Evolutionary conservation across 2,888 invertebrate species (phyloP), one percentile per base, ranked within the genome.

Genomic region (Rapana venosa): DNA sequence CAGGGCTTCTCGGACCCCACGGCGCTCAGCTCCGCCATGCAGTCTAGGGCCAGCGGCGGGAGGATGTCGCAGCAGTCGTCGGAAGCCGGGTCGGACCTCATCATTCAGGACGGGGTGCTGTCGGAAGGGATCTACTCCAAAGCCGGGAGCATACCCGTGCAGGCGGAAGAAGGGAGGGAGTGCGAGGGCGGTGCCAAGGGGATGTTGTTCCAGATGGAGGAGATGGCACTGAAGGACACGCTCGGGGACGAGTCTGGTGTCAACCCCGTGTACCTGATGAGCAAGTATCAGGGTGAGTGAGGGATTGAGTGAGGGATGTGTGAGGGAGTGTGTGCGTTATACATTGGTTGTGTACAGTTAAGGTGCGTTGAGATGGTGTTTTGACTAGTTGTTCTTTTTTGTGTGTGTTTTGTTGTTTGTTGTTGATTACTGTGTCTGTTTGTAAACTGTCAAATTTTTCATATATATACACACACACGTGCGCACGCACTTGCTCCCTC

Each of bases 221-320:
- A 88, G 79, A 56, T 86, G 61, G 83, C 32, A 22, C 36, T 81
- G 15, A 77, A 85, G 79, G 87, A 61, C 30, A 58, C 56, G 35
- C 66, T 87, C 36, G 83, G 81, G 32, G 84, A 90, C 30, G 87
- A 87, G 15, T 90, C 90, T 81, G 93, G 92, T 36, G 58, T 93
- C 26, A 94, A 94, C 88, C 94, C 94, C 17, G 77, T 94, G 36
- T 94, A 94, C 91, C 94, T 94, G 85, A 93, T 93, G 87, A 92
- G 90, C n/a, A 91, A 91, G 58, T 84, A 88, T 85, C 91, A 92
- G 90, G 93, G 93, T 93, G 90, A 86, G 90, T 85, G 32, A 32
- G n/a, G 30, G 1, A 17, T 4, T 66, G 66, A 17, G 66, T 66
- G 66, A 17, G 66, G 2, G 66, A 17, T 66, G 66, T 66, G 66